phyloP scores from a whole-genome alignment of 2,797 vertebrate genomes.

The Sternarchorhynchus goeldii region DNA sequence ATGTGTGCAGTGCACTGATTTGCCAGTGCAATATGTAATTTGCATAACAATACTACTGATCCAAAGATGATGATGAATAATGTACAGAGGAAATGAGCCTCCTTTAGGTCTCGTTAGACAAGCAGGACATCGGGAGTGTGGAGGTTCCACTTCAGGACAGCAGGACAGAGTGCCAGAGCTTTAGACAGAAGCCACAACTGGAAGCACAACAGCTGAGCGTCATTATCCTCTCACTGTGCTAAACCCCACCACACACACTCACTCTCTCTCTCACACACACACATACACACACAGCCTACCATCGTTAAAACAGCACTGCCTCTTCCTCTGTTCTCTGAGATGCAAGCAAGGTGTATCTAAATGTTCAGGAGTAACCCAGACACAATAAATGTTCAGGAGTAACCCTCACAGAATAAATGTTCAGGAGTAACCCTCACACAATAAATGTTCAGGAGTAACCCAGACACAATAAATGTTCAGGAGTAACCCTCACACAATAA shows the following conservation, averaged over 20 bases:
- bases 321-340: constrained; percentile 24
- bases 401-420: too few relatives aligned
- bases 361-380: too few relatives aligned
- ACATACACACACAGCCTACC: constrained; percentile 26
- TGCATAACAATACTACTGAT: constrained; percentile 52
- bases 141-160: constrained; percentile 1
- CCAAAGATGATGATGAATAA: constrained; percentile 34
- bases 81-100: neutral
- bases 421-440: too few relatives aligned
- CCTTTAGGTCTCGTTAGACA: constrained; percentile 1
- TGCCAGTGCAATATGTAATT: constrained; percentile 36
- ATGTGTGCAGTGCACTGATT: constrained; percentile 43
- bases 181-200: constrained; percentile 47
- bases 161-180: constrained; percentile 30
- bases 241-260: neutral
- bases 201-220: constrained; percentile 40
- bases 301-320: neutral
- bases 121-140: neutral
- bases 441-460: too few relatives aligned
- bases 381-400: too few relatives aligned
- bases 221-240: constrained; percentile 37
- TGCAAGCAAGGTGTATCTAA: neutral
- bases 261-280: too few relatives aligned
- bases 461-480: too few relatives aligned
- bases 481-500: neutral